Evolutionary conservation across 2,797 vertebrate species (phyloP).

Genomic region (Alectoris magna): DNA sequence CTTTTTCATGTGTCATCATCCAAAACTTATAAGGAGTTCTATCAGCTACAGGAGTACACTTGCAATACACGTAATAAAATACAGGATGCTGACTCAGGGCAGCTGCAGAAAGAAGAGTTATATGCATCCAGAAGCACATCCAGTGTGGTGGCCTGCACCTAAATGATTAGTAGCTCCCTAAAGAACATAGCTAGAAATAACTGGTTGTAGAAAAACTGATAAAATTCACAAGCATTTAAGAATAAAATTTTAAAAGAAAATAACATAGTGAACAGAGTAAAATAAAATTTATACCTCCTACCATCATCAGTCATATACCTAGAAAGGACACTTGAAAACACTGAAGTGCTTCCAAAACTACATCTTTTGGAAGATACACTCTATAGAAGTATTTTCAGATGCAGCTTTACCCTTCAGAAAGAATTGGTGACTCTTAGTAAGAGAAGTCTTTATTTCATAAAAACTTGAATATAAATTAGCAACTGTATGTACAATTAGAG

Average conservation of each 20-base stretch:
- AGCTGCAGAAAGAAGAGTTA: neutral
- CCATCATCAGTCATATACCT: neutral
- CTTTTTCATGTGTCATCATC: neutral
- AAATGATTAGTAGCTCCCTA: neutral
- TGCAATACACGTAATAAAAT: neutral
- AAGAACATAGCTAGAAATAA: neutral
- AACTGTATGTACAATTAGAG: neutral
- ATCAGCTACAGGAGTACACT: neutral
- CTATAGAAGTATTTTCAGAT: neutral
- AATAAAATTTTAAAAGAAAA: neutral
- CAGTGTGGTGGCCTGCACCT: neutral
- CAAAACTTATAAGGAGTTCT: neutral
- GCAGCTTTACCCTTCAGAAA: neutral
- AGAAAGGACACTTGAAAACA: neutral
- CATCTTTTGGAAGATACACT: neutral
- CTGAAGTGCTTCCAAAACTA: neutral
- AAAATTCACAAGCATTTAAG: neutral
- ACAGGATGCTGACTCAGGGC: too few species aligned
- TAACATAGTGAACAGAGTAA: neutral
- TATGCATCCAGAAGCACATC: neutral
- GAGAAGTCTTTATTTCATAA: neutral
- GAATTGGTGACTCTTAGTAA: neutral
- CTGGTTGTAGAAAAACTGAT: neutral
- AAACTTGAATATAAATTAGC: neutral
- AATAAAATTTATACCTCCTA: neutral